These are phyloP conservation scores for Dicranocentrus wangi DNA, from an alignment of 2,888 invertebrate genomes.

Conservation along the genomic window DNA sequence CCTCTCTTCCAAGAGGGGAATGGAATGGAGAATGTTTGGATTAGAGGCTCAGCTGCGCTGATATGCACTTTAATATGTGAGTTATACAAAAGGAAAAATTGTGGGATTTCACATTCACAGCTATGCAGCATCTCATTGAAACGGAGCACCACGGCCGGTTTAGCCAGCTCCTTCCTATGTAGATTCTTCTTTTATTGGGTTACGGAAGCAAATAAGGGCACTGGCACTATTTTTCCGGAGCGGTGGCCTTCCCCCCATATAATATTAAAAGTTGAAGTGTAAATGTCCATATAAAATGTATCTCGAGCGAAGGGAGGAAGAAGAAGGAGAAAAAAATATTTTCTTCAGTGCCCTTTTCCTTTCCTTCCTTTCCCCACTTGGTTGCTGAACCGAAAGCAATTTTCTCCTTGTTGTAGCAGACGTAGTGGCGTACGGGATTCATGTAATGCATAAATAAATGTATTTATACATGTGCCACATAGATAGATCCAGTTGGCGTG, in stretches of 20 bases:
- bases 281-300: too few relatives aligned
- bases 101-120: too few relatives aligned
- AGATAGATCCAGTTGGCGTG: background rate
- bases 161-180: too few relatives aligned
- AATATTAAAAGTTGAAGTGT: too few relatives aligned
- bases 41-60: slow-evolving; percentile 40
- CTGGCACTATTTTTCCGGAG: slow-evolving; percentile 5
- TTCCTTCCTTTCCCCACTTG: slow-evolving; percentile 39
- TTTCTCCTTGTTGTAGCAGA: slow-evolving; percentile 31
- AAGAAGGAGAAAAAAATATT: too few relatives aligned
- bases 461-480: slow-evolving; percentile 24
- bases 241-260: too few relatives aligned
- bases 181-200: slow-evolving; percentile 13
- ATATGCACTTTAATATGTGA: background rate
- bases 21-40: slow-evolving; percentile 25
- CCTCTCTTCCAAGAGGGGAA: too few relatives aligned
- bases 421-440: slow-evolving; percentile 4
- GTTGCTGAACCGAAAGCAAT: slow-evolving; percentile 50
- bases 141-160: too few relatives aligned
- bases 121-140: too few relatives aligned
- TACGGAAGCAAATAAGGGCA: slow-evolving; percentile 31
- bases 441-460: slow-evolving; percentile 23
- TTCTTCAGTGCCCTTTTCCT: slow-evolving; percentile 8
- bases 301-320: too few relatives aligned
- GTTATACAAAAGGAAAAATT: too few relatives aligned